Evolutionary conservation across 2,113 vertebrate species (phyloP), one percentile per base, ranked within the genome.

Genomic region (Apodemus sylvaticus): DNA sequence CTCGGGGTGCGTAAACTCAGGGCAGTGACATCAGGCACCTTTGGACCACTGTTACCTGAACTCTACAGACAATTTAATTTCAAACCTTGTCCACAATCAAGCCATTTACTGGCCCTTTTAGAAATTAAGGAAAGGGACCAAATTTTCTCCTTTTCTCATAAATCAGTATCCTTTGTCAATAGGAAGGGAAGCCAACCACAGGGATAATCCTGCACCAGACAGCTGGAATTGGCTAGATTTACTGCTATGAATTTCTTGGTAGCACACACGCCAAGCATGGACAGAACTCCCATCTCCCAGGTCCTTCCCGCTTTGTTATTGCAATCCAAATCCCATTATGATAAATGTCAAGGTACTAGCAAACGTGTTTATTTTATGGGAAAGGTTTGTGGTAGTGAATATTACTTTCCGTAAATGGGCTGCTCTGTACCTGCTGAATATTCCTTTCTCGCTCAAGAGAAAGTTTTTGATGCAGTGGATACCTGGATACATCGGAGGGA

Each of bases 351-450:
- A 92, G 62, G 86, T 19, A 45, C 53, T 3, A 36, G 51, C 81
- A 73, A 91, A n/a, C 20, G 42, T 45, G 42, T 92, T 79, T 81
- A 74, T 82, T 96, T 96, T 71, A 89, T 39, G 55, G 45, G 73
- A 79, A 93, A 86, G 51, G 36, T 91, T 39, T 89, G 48, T 17
- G 45, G 29, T 8, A 26, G 42, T 58, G 64, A 95, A 48, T 64
- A 86, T 22, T 51, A 34, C 60, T 87, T 34, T 93, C 58, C 39
- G 45, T 45, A 92, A 62, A 36, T 19, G 16, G 70, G 53, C 13
- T 55, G 29, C 39, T 89, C 73, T 42, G 53, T 2, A 39, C 48
- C 51, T 74, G 62, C 1, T 51, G 60, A 62, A 92, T 82, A 77
- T 36, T 89, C 17, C 92, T 77, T 96, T 45, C 53, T 89, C 51